phyloP scores from a whole-genome alignment of 2,797 vertebrate genomes.

The Philypnodon macrostomus region DNA sequence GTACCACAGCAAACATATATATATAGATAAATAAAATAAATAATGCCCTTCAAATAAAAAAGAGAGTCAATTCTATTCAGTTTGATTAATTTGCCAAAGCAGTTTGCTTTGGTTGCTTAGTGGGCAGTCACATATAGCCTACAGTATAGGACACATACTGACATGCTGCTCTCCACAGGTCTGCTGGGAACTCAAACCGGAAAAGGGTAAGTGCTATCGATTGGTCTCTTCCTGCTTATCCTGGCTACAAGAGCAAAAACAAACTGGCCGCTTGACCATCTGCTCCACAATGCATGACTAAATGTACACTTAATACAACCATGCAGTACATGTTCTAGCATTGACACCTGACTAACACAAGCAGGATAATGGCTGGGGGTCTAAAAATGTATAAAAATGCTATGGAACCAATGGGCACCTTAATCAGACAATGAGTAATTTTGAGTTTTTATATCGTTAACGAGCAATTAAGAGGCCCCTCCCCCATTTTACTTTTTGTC shows the following conservation, averaged over 20 bases:
- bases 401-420: too few relatives aligned
- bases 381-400: too few relatives aligned
- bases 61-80: too few relatives aligned
- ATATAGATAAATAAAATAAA: too few relatives aligned
- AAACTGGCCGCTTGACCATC: constrained; percentile 61
- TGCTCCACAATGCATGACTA: constrained; percentile 28
- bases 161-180: constrained; percentile 29
- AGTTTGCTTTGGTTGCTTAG: constrained; percentile 25
- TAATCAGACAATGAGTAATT: too few relatives aligned
- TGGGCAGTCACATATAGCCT: constrained; percentile 3
- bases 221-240: constrained; percentile 69
- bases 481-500: too few relatives aligned
- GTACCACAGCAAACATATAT: too few relatives aligned
- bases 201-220: constrained; percentile 76
- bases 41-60: not conserved
- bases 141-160: constrained; percentile 9
- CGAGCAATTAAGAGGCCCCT: too few relatives aligned
- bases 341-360: not conserved
- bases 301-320: constrained; percentile 4
- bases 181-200: constrained; percentile 63
- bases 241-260: constrained; percentile 58
- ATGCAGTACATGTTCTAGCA: not conserved
- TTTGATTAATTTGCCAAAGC: constrained; percentile 18
- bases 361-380: too few relatives aligned
- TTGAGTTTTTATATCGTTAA: too few relatives aligned